Percentiles rank a stretch among this genome's conserved stretches.
phyloP scores from a whole-genome alignment of 2,113 vertebrate genomes.

The Centropus bengalensis region DNA sequence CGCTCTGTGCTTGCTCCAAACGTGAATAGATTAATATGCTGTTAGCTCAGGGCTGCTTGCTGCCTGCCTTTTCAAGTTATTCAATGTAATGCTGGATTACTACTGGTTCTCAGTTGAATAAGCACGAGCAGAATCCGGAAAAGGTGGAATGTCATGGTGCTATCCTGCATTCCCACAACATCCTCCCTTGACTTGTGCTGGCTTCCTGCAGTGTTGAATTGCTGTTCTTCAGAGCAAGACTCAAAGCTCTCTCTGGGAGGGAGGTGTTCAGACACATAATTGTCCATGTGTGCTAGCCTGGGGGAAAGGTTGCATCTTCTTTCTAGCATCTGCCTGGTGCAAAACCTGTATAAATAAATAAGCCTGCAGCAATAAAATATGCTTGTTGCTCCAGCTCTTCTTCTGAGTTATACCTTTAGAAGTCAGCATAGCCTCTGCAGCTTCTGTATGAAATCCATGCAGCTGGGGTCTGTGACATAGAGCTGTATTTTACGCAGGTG shows the following conservation, averaged over 20 bases:
- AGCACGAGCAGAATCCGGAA: background rate
- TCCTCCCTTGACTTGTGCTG: background rate
- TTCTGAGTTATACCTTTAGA: background rate
- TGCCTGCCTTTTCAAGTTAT: background rate
- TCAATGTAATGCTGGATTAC: background rate
- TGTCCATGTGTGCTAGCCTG: background rate
- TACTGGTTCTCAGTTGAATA: background rate
- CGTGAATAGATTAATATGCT: background rate
- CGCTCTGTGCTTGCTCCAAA: background rate
- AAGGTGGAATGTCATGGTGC: background rate
- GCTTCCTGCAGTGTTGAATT: background rate
- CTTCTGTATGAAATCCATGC: background rate
- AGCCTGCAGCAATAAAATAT: conserved; percentile 20
- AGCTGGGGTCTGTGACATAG: background rate
- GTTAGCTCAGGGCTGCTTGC: background rate
- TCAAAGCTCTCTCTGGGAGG: background rate
- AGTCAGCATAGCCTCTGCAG: background rate
- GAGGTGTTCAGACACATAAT: background rate
- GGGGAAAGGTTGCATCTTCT: background rate
- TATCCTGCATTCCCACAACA: background rate
- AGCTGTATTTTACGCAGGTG: conserved; percentile 17
- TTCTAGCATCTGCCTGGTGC: background rate
- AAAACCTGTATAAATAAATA: background rate
- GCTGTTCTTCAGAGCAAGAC: background rate
- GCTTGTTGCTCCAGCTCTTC: background rate